These are phyloP conservation scores for Lutraria rhynchaena DNA, from an alignment of 1,140 invertebrate genomes.

Conservation along the genomic window DNA sequence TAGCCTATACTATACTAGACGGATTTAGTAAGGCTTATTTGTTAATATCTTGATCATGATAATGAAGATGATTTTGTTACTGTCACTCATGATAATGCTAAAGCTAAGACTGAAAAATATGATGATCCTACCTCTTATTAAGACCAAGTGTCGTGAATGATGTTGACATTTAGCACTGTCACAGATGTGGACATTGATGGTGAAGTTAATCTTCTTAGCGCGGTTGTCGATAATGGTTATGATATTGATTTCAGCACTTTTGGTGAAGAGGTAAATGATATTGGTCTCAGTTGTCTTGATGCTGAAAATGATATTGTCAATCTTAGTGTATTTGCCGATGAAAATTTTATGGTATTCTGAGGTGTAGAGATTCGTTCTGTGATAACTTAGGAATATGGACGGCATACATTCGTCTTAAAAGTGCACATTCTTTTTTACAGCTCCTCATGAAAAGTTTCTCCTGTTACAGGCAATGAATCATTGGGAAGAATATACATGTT, in stretches of 20 bases:
- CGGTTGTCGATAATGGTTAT: too few species aligned
- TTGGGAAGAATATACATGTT: slow-evolving; percentile 68
- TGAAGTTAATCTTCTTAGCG: too few species aligned
- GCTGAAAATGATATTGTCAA: background rate
- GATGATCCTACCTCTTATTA: too few species aligned
- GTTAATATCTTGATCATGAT: background rate
- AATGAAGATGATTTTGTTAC: background rate
- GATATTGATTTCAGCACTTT: too few species aligned
- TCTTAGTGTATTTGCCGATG: background rate
- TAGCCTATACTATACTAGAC: background rate
- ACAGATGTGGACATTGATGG: too few species aligned
- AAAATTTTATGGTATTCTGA: background rate
- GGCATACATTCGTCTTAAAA: background rate
- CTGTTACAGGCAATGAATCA: slow-evolving; percentile 61
- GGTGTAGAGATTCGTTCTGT: background rate
- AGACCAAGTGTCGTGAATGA: too few species aligned
- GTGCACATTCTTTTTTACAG: background rate
- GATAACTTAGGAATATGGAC: too few species aligned
- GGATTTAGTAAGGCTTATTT: background rate
- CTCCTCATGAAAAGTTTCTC: background rate
- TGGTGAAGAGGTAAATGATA: background rate
- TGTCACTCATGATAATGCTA: background rate
- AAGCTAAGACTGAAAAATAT: background rate
- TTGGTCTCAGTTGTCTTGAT: background rate
- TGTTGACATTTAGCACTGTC: too few species aligned